Conservation (phyloP, 2,113 vertebrate species). For the Burhinus bistriatus region DNA sequence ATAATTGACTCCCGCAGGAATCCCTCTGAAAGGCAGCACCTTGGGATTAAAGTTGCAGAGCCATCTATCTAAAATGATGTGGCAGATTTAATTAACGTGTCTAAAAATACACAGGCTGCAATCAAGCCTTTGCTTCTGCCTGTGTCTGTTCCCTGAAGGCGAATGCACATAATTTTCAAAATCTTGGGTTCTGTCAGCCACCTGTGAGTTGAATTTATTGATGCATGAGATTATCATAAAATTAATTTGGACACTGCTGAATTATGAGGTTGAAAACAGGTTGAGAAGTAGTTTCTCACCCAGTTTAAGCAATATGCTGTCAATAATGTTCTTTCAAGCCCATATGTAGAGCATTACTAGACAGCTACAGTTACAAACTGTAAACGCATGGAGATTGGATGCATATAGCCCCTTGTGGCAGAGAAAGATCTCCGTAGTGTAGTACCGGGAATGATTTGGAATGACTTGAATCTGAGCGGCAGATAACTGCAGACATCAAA, state of each 20-base stretch:
- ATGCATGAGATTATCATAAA: conserved; percentile 70
- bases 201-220: conserved; percentile 62
- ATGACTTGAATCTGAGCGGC: not conserved
- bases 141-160: conserved; percentile 63
- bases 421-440: not conserved
- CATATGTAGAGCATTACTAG: conserved; percentile 9
- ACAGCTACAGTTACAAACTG: conserved; percentile 23
- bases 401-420: not conserved
- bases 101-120: conserved; percentile 65
- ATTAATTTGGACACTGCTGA: conserved; percentile 72
- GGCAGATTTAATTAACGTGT: conserved; percentile 68
- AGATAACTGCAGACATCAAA: conserved; percentile 20
- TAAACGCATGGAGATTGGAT: not conserved
- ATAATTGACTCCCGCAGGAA: conserved; percentile 68
- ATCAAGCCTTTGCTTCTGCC: conserved; percentile 56
- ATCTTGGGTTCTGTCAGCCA: conserved; percentile 58
- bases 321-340: conserved; percentile 30
- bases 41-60: conserved; percentile 67
- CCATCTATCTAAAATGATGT: conserved; percentile 60
- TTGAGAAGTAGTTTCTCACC: conserved; percentile 40
- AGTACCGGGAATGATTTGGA: not conserved
- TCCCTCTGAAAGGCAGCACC: conserved; percentile 61
- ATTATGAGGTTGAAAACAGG: conserved; percentile 63
- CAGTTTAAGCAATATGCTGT: conserved; percentile 31
- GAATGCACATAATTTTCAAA: conserved; percentile 67